Base-by-base conservation (phyloP, 1,140 invertebrate species). In the Bombus difficillimus region DNA sequence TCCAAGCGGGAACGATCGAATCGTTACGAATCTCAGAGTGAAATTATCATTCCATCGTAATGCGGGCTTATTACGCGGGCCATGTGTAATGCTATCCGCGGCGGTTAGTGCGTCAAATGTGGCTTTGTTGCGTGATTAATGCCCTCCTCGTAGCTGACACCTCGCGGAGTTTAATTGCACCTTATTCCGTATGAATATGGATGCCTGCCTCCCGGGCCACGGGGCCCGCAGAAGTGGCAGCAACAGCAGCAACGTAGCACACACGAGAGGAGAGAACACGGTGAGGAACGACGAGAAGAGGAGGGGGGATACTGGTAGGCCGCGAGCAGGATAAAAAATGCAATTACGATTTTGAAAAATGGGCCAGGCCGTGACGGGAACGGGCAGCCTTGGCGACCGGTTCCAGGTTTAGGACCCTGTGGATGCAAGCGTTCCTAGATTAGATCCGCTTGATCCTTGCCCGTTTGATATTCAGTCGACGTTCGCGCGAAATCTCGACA, bases 291-390 rank as follows among this genome's bases (percentile, higher is more conserved):
- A 85, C 62, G 81, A n/a, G 73, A 77, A 85, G 59, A n/a, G 13
- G 28, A 59, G 22, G 9, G 59, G 28, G 12, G 59, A n/a, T 12
- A n/a, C 57, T 77, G 66, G 76, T 79, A 66, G 78, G 85, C 85
- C 81, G 90, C 87, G 86, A 91, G 90, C 83, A 86, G 88, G 84
- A 93, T 92, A 91, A 94, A 94, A 94, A 95, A 94, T 94, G 94
- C 92, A 94, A 95, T 95, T 94, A 95, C 92, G 91, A 94, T 94
- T 94, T 94, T 94, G 94, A 95, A 94, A 95, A 95, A 95, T 95
- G 94, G 92, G 86, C 91, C 86, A 91, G 62, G 53, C 47, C 80
- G 79, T 78, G 59, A 88, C 78, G 80, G 88, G 69, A 79, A 86
- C 79, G 92, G 87, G 89, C 9, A 91, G 90, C 32, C 82, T 57